These are phyloP conservation scores for Sebastes elongatus DNA, from an alignment of 2,797 vertebrate genomes.

Conservation along the genomic window DNA sequence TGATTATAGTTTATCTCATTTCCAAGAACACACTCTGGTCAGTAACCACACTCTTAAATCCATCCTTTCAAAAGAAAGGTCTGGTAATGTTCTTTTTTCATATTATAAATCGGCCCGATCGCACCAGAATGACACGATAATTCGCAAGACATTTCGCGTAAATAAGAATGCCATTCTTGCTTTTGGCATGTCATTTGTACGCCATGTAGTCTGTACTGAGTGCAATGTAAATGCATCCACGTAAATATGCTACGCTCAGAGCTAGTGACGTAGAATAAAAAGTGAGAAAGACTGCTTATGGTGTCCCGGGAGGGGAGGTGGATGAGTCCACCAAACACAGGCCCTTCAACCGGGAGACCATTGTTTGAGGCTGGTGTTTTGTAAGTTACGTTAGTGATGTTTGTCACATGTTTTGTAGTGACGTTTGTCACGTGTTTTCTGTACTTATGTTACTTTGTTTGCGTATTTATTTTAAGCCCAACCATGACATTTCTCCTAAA, in stretches of 20 bases:
- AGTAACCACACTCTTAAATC: background rate
- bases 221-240: background rate
- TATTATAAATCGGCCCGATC: too few relatives aligned
- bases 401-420: too few relatives aligned
- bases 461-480: too few relatives aligned
- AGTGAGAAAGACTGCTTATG: too few relatives aligned
- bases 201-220: background rate
- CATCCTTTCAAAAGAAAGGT: background rate
- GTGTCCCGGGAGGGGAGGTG: too few relatives aligned
- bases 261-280: background rate
- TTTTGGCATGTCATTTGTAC: background rate
- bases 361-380: too few relatives aligned
- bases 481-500: too few relatives aligned
- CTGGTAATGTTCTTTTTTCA: background rate
- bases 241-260: background rate
- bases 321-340: too few relatives aligned
- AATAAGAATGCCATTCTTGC: background rate
- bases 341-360: rapidly evolving
- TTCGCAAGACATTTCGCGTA: background rate
- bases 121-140: too few relatives aligned
- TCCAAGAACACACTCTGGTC: background rate
- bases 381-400: too few relatives aligned
- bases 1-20: background rate
- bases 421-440: too few relatives aligned
- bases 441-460: too few relatives aligned